phyloP scores from a whole-genome alignment of 2,888 invertebrate species.

The Nyleta sp. region DNA sequence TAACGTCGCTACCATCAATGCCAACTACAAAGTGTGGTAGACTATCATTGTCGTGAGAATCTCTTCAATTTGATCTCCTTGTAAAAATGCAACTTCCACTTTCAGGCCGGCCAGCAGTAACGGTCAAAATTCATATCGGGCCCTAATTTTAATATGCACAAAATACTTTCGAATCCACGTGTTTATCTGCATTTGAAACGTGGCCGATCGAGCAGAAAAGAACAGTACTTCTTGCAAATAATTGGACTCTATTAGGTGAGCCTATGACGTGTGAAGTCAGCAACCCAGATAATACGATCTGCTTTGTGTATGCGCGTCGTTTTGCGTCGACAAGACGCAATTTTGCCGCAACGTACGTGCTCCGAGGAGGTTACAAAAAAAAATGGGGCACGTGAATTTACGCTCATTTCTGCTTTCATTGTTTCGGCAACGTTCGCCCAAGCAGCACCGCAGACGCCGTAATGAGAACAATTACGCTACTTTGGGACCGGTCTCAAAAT shows the following conservation, averaged over 20 bases:
- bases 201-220: conserved; percentile 48
- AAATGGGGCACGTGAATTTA: conserved; percentile 46
- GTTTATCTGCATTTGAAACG: conserved; percentile 11
- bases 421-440: conserved; percentile 67
- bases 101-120: conserved; percentile 1
- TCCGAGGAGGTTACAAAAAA: conserved; percentile 5
- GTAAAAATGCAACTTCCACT: conserved; percentile 30
- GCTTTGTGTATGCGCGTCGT: conserved; percentile 36
- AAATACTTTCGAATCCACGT: conserved; percentile 34
- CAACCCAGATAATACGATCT: conserved; percentile 65
- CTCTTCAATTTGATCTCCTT: conserved; percentile 4
- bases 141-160: conserved; percentile 21
- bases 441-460: conserved; percentile 45
- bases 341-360: conserved; percentile 65
- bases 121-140: conserved; percentile 6
- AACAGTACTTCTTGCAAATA: conserved; percentile 40
- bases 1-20: background rate
- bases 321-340: conserved; percentile 43
- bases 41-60: conserved; percentile 11
- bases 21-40: conserved; percentile 1
- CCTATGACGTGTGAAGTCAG: conserved; percentile 72
- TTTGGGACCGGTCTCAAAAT: conserved; percentile 32
- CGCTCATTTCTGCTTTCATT: conserved; percentile 68
- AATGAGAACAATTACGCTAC: conserved; percentile 62
- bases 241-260: conserved; percentile 68